phyloP scores from a whole-genome alignment of 92 coral and sea anemone species.

The Siderastrea siderea region DNA sequence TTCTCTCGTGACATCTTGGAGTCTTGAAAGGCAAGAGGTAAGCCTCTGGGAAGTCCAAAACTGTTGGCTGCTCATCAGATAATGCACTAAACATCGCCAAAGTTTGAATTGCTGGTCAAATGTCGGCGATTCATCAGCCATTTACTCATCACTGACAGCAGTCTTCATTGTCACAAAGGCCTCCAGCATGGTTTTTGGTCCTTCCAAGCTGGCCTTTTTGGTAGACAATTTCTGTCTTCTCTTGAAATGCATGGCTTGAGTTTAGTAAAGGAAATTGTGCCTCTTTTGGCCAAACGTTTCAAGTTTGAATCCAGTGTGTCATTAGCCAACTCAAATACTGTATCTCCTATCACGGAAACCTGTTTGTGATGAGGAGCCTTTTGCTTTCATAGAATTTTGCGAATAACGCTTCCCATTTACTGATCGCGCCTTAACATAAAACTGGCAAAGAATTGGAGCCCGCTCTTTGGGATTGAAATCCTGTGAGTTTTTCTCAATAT shows the following conservation, averaged over 20 bases:
- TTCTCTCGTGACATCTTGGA: too few relatives aligned
- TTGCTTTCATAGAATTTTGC: conserved; percentile 51
- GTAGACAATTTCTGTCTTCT: conserved; percentile 46
- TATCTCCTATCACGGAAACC: conserved; percentile 17
- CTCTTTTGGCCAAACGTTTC: conserved; percentile 30
- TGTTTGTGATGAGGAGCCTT: conserved; percentile 38
- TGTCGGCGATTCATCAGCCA: too few relatives aligned
- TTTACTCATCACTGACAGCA: too few relatives aligned
- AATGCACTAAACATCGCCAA: too few relatives aligned
- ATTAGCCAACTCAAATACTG: conserved; percentile 31
- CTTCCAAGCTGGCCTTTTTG: conserved; percentile 37
- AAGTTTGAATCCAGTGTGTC: conserved; percentile 48
- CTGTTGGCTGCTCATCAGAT: too few relatives aligned
- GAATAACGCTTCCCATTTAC: conserved; percentile 20
- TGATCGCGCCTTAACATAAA: conserved; percentile 54
- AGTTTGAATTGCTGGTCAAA: too few relatives aligned
- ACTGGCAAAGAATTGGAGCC: conserved; percentile 22
- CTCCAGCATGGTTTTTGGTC: too few relatives aligned
- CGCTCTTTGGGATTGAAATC: conserved; percentile 14
- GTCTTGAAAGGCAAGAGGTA: too few relatives aligned
- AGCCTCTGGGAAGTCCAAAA: too few relatives aligned
- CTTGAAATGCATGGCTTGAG: conserved; percentile 41
- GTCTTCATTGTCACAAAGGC: too few relatives aligned
- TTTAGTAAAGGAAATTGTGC: conserved; percentile 43
- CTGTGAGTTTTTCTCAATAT: background rate